These are phyloP conservation scores for Urocolius indicus DNA, from an alignment of 2,113 vertebrate genomes.

Conservation along the genomic window DNA sequence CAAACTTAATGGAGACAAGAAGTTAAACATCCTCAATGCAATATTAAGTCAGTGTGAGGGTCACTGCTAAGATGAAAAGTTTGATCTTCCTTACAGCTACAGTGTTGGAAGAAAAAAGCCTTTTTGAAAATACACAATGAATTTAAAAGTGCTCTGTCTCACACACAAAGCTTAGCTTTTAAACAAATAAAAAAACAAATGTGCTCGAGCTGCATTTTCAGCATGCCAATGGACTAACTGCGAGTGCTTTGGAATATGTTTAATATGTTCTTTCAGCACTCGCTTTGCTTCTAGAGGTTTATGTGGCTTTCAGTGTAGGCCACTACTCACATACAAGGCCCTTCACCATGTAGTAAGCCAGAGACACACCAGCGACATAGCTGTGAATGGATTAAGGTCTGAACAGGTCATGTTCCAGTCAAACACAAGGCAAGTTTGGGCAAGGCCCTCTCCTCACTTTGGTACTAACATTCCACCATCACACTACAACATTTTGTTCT, in stretches of 20 bases:
- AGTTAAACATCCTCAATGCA: background rate
- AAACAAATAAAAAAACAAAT: background rate
- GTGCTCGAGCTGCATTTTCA: background rate
- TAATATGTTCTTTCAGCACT: background rate
- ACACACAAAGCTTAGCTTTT: background rate
- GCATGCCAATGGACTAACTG: fast-evolving
- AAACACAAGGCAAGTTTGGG: background rate
- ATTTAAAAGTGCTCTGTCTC: background rate
- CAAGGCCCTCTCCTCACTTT: background rate
- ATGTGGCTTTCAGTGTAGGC: fast-evolving
- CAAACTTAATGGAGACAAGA: background rate
- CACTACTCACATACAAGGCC: background rate
- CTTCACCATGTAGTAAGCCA: fast-evolving
- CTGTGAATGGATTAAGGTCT: fast-evolving
- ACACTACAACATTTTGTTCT: background rate
- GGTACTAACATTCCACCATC: background rate
- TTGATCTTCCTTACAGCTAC: background rate
- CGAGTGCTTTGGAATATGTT: background rate
- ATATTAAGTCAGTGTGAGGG: background rate
- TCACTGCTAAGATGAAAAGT: background rate
- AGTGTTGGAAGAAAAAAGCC: background rate
- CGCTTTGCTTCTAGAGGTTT: background rate
- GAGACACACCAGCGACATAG: fast-evolving
- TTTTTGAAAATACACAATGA: background rate
- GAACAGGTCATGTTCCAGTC: background rate